Evolutionary conservation across 2,797 vertebrate genomes (phyloP).

Genomic region (Buceros bicornis): DNA sequence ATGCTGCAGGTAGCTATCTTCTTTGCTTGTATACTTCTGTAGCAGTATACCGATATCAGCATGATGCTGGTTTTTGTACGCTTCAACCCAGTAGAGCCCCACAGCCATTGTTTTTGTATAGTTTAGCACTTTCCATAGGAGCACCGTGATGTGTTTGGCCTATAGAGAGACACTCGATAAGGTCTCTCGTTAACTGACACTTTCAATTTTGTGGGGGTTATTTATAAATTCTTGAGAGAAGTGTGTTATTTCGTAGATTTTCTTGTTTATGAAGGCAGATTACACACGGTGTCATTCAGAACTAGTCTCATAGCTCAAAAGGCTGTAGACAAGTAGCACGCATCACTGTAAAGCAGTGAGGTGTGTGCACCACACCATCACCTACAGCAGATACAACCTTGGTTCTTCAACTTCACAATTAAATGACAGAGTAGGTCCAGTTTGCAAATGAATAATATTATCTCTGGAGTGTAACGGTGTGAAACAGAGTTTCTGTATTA

Average conservation of each 20-base stretch:
- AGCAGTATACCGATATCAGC: not conserved
- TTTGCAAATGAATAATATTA: not conserved
- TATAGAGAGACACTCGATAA: not conserved
- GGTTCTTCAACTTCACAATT: not conserved
- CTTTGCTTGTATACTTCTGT: not conserved
- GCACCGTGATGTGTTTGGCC: not conserved
- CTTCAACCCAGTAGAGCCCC: not conserved
- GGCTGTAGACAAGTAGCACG: not conserved
- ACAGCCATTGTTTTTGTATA: not conserved
- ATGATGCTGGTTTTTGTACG: not conserved
- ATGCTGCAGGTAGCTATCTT: not conserved
- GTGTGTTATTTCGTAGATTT: not conserved
- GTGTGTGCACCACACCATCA: accelerated
- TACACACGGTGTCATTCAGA: not conserved
- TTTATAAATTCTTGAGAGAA: not conserved
- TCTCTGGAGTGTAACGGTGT: not conserved
- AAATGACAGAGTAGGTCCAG: not conserved
- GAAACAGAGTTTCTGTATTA: not conserved
- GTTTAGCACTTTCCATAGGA: not conserved
- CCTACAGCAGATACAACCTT: not conserved
- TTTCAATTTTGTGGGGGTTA: not conserved
- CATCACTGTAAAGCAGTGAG: not conserved
- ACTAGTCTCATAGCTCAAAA: not conserved
- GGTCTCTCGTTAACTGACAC: not conserved
- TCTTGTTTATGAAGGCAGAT: not conserved